Percentiles rank a stretch among this genome's conserved stretches.
phyloP scores from a whole-genome alignment of 2,888 invertebrate genomes.

The Stratiomys singularior region DNA sequence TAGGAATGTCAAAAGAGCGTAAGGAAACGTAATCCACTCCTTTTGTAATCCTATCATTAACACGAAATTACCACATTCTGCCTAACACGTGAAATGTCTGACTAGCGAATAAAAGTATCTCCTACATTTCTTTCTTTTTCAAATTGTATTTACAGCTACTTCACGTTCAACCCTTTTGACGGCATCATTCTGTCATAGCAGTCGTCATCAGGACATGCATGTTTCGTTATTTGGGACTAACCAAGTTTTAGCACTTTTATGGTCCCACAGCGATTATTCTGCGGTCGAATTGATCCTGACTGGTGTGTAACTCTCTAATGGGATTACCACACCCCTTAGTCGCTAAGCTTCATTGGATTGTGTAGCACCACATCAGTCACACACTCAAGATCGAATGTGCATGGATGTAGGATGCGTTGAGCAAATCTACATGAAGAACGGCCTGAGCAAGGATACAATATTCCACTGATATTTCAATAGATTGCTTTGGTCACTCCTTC shows the following conservation, averaged over 20 bases:
- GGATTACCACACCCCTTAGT: conserved; percentile 43
- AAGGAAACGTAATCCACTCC: too few relatives aligned
- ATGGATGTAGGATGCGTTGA: not conserved
- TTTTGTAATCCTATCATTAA: too few relatives aligned
- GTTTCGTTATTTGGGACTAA: conserved; percentile 40
- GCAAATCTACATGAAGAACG: not conserved
- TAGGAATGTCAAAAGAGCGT: too few relatives aligned
- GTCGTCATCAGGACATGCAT: not conserved
- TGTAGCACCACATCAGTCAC: conserved; percentile 38
- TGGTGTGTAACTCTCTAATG: conserved; percentile 43
- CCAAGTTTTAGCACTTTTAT: conserved; percentile 46
- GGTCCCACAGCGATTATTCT: conserved; percentile 44
- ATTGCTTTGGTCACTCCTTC: conserved; percentile 35
- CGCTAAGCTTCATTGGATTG: conserved; percentile 41
- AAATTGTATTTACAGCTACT: not conserved
- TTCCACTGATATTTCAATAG: conserved; percentile 4
- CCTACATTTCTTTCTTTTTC: too few relatives aligned
- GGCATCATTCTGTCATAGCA: not conserved
- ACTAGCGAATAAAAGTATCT: too few relatives aligned
- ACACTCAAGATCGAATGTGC: not conserved
- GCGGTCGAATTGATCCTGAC: conserved; percentile 43
- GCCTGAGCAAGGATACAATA: not conserved
- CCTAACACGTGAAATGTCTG: too few relatives aligned
- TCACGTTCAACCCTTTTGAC: not conserved
- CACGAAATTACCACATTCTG: too few relatives aligned